Base-by-base conservation (phyloP, 2,113 vertebrate genomes). In the Spea bombifrons region DNA sequence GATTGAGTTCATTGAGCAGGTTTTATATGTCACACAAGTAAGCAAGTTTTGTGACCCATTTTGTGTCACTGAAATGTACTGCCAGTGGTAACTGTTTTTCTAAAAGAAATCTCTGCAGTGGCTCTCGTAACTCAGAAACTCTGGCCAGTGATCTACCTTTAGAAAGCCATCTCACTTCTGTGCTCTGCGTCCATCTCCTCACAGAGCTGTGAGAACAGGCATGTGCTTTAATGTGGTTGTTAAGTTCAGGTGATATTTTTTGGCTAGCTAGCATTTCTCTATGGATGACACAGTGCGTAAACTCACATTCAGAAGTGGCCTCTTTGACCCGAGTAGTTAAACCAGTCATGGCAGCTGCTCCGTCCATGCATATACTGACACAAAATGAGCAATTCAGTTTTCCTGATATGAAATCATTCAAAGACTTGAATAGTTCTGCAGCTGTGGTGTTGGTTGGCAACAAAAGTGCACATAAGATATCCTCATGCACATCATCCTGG, bases 401-500 rank as follows among this genome's bases (percentile, higher is more conserved):
- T 73, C 71, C 71, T 55, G 71, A 55, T 57, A 57, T 57, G 52
- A 53, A 72, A 72, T 55, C 10, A 72, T 53, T 48, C 66, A 68
- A 69, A 53, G 72, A 48, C 72, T 73, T 73, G 43, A 65, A 75
- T 65, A 64, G 73, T 44, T 75, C 61, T 75, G 73, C 61, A 65
- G 45, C 73, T 65, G 73, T 75, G 59, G 73, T 75, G 59, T 75
- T 75, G 13, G 71, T 73, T 59, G 71, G 10, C 45, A 75, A 66
- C 61, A 53, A 75, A 47, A 66, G 49, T 75, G 30, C 30, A 69
- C 75, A 76, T 66, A 75, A 75, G 63, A 65, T 75, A 66, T 75
- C 74, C 74, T 67, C 74, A 75, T 75, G 64, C 65, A 81, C 63
- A 68, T 82, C 83, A 52, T 86, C 82, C 71, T 74, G 57, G 7